Base-by-base conservation (phyloP, 2,113 vertebrate genomes). In the Microtus montanus region DNA sequence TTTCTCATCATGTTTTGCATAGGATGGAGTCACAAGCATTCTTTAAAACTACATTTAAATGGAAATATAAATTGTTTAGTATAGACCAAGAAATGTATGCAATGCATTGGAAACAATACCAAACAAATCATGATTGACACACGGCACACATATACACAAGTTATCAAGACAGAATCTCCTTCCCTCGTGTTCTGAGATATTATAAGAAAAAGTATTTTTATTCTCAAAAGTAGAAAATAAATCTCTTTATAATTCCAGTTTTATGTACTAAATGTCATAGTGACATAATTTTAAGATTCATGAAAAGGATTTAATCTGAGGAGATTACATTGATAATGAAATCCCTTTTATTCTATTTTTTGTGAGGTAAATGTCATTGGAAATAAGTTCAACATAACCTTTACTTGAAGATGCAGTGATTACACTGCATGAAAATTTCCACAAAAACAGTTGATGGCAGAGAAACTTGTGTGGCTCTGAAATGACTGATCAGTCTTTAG, bases 321-420 rank as follows among this genome's bases (percentile, higher is more conserved):
- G 52, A 91, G 71, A 95, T 96, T 92, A 63, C 49, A 93, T 63
- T 95, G 84, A 92, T 96, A 96, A 97, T 94, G 49, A 90, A 95
- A 92, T 77, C 30, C 6, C 90, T 93, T 71, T 93, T 30, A 35
- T 92, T 11, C 68, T 93, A 19, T 52, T 49, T 49, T 87, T 68
- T 64, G 52, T 79, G 14, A 91, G 95, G 26, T 94, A 96, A 97
- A 96, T 97, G 90, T 54, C 89, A 97, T 71, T 73, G 41, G 54
- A 95, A 92, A 41, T 78, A 77, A 54, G 74, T 95, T 96, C 84
- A 95, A 20, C 47, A 28, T 96, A 94, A 97, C 91, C 78, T 95
- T 93, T 92, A 90, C 33, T 93, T 54, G 70, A 82, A 93, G 47
- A 73, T 79, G 19, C 41, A 87, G 84, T 28, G 79, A 68, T 83